Evolutionary conservation across 2,113 vertebrate species (phyloP).

Genomic region (Mugil cephalus): DNA sequence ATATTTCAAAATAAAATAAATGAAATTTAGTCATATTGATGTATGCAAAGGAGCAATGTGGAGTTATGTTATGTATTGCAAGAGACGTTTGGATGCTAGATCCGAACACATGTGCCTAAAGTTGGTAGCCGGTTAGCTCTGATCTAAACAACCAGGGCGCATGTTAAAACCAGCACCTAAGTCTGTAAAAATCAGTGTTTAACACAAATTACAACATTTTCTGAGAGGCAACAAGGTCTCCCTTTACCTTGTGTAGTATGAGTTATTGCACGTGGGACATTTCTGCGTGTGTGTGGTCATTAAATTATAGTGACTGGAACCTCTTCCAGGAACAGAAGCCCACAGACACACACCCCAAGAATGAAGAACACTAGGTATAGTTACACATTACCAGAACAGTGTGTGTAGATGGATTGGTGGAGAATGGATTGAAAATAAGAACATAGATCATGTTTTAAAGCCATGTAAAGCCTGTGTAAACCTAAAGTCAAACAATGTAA

Average conservation of each 20-base stretch:
- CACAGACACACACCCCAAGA: slow-evolving; percentile 20
- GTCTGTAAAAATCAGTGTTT: too few relatives aligned
- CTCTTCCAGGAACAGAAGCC: slow-evolving; percentile 39
- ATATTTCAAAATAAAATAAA: too few relatives aligned
- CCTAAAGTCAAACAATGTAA: slow-evolving; percentile 33
- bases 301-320: slow-evolving; percentile 27
- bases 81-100: too few relatives aligned
- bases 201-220: neutral
- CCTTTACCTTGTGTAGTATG: neutral
- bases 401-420: slow-evolving; percentile 17
- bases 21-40: too few relatives aligned
- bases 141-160: too few relatives aligned
- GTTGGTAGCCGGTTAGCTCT: too few relatives aligned
- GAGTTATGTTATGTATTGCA: too few relatives aligned
- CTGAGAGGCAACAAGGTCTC: neutral
- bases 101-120: too few relatives aligned
- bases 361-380: slow-evolving; percentile 22
- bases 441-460: slow-evolving; percentile 22
- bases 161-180: too few relatives aligned
- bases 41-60: too few relatives aligned
- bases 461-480: slow-evolving; percentile 30
- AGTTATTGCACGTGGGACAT: slow-evolving; percentile 6
- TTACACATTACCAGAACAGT: slow-evolving; percentile 17
- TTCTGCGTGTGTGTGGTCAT: neutral
- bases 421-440: slow-evolving; percentile 36